phyloP scores from a whole-genome alignment of 2,888 invertebrate species.

The Drosophila villosipedis region DNA sequence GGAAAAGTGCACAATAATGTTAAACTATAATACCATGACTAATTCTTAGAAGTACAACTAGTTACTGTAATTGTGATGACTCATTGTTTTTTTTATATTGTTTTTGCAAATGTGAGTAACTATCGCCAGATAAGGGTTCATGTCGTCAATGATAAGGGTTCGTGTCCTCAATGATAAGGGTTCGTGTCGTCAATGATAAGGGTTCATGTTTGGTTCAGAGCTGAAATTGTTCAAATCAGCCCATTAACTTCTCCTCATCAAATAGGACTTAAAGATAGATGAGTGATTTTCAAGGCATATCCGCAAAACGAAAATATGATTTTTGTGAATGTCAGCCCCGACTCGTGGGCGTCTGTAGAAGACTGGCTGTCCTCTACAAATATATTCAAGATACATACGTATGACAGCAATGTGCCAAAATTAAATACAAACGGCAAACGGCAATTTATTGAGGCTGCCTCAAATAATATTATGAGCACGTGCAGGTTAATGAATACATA shows the following conservation, averaged over 20 bases:
- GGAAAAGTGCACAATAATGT: background rate
- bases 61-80: constrained; percentile 52
- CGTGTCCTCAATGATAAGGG: constrained; percentile 50
- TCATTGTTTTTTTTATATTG: constrained; percentile 31
- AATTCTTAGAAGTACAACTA: constrained; percentile 49
- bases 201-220: constrained; percentile 9
- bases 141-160: no score
- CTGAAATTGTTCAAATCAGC: constrained; percentile 5
- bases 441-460: constrained; percentile 71
- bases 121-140: constrained; percentile 38
- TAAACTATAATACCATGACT: constrained; percentile 20
- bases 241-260: constrained; percentile 45
- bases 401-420: constrained; percentile 60
- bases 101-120: background rate
- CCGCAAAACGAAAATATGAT: constrained; percentile 12
- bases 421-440: constrained; percentile 46
- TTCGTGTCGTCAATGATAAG: constrained; percentile 39
- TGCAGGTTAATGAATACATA: constrained; percentile 62
- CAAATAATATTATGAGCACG: constrained; percentile 71
- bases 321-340: constrained; percentile 62
- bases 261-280: constrained; percentile 52
- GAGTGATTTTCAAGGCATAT: constrained; percentile 36
- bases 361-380: constrained; percentile 18
- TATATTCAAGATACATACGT: constrained; percentile 7
- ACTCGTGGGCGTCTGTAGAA: constrained; percentile 61